Evolutionary conservation across 1,140 invertebrate genomes (phyloP).

Genomic region (Phenacoccus solenopsis): DNA sequence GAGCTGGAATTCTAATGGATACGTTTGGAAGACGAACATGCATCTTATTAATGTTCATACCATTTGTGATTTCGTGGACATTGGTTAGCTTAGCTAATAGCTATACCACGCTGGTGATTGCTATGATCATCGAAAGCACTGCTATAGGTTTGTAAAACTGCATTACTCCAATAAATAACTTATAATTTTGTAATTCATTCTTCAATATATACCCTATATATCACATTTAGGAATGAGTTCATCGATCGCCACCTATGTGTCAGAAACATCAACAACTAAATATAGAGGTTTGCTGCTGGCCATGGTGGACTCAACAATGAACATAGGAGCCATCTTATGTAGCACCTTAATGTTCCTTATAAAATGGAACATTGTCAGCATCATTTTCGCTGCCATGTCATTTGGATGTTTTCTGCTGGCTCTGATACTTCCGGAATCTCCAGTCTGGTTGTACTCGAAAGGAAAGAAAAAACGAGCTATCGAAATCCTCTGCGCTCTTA

Average conservation of each 20-base stretch:
- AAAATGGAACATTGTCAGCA: not conserved
- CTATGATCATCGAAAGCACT: not conserved
- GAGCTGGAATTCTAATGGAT: not conserved
- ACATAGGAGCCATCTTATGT: not conserved
- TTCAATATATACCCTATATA: no score
- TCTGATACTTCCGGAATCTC: not conserved
- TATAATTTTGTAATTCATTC: no score
- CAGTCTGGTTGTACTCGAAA: not conserved
- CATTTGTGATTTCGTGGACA: not conserved
- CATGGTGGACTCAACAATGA: not conserved
- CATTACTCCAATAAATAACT: no score
- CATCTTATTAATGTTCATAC: not conserved
- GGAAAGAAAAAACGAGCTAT: not conserved
- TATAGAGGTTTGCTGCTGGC: not conserved
- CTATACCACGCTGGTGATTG: not conserved
- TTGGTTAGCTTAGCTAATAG: not conserved
- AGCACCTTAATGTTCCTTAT: not conserved
- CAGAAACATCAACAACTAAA: not conserved
- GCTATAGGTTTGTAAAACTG: not conserved
- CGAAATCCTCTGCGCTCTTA: not conserved
- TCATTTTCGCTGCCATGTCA: not conserved
- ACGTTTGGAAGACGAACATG: not conserved
- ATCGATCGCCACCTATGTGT: not conserved
- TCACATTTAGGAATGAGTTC: not conserved
- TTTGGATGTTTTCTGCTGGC: not conserved